These are phyloP conservation scores for Columbina picui DNA, from an alignment of 2,113 vertebrate genomes.

Conservation along the genomic window DNA sequence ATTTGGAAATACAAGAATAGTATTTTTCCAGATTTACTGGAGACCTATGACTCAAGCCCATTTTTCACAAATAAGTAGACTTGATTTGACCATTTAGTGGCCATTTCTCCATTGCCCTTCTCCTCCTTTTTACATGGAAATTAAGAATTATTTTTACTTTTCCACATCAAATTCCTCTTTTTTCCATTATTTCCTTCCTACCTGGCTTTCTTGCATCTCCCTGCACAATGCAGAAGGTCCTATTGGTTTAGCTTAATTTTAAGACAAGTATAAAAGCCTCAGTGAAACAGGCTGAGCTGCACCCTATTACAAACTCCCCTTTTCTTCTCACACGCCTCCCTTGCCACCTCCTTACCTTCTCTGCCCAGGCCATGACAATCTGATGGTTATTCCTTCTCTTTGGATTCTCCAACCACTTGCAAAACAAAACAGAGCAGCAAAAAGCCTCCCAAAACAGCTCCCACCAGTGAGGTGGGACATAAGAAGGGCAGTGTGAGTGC, in stretches of 20 bases:
- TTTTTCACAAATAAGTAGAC: not conserved
- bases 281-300: not conserved
- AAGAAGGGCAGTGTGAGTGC: not conserved
- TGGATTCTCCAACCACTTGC: not conserved
- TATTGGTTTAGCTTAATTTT: not conserved
- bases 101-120: not conserved
- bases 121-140: not conserved
- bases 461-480: not conserved
- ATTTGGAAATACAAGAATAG: not conserved
- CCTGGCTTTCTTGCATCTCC: not conserved
- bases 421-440: not conserved
- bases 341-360: not conserved
- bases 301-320: accelerated
- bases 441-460: accelerated
- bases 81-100: not conserved
- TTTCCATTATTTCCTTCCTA: not conserved
- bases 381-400: not conserved
- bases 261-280: not conserved
- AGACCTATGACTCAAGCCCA: not conserved
- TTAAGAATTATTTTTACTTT: not conserved
- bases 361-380: too few relatives aligned
- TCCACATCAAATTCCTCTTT: not conserved
- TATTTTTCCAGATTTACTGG: not conserved
- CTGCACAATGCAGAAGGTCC: not conserved
- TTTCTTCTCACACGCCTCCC: not conserved